Conservation (phyloP, 1,140 invertebrate species). For the Oryzaephilus surinamensis region DNA sequence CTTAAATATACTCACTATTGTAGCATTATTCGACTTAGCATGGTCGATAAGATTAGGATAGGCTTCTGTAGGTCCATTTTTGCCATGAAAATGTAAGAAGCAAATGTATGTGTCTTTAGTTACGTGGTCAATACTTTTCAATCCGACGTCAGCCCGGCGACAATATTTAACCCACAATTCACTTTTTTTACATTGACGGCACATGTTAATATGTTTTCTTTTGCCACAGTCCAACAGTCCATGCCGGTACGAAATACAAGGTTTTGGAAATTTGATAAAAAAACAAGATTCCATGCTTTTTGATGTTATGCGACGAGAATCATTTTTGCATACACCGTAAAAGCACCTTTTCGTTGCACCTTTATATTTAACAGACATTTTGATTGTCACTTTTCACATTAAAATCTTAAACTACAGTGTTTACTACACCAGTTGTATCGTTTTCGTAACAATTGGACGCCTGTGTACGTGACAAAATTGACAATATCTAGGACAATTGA, state of each 20-base stretch:
- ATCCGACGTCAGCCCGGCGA: slow-evolving; percentile 10
- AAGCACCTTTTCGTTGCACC: too few species aligned
- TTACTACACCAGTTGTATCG: too few species aligned
- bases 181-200: slow-evolving; percentile 13
- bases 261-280: slow-evolving; percentile 8
- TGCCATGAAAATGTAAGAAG: slow-evolving; percentile 10
- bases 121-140: slow-evolving; percentile 11
- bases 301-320: too few species aligned
- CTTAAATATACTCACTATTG: background rate
- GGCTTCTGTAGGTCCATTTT: slow-evolving; percentile 8
- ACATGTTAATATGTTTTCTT: slow-evolving; percentile 6
- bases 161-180: slow-evolving; percentile 16
- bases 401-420: too few species aligned
- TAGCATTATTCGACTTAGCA: background rate
- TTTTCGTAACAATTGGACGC: too few species aligned
- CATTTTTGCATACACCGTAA: too few species aligned
- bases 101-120: slow-evolving; percentile 17
- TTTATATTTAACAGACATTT: too few species aligned
- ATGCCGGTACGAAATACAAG: slow-evolving; percentile 7
- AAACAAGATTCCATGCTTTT: too few species aligned
- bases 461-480: too few species aligned
- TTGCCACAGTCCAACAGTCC: slow-evolving; percentile 1
- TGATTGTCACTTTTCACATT: too few species aligned
- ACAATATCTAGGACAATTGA: too few species aligned
- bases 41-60: background rate